Base-by-base conservation (phyloP, 2,797 vertebrate species). In the Morus bassanus region DNA sequence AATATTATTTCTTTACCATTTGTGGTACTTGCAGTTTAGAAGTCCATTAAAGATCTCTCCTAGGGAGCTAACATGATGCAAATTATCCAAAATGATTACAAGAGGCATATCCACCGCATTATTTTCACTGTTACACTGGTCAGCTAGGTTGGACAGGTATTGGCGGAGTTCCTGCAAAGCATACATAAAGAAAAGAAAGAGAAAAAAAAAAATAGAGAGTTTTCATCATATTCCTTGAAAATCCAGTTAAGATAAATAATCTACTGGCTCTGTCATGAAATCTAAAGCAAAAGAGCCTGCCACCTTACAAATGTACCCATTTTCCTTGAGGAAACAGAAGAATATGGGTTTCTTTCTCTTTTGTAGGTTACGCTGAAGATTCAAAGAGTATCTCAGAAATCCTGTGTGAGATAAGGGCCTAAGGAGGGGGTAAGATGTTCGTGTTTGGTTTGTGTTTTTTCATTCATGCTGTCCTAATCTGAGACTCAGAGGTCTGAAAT, bases 41-140 rank as follows among this genome's bases (percentile, higher is more conserved):
- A 99, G 98, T 18, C 99, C 99, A 2, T 99, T 99, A 94, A 99
- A 99, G 97, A 99, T 99, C 97, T 99, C 99, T 63, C 99, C 99
- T 63, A 99, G 97, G 8, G 99, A 99, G 97, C 99, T 99, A 97
- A 99, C 98, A 0, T 99, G 99, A 93, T 99, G 99, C 91, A 99
- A 96, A 96, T 99, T 99, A 96, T 99, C 99, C 97, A 99, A 96
- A 91, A 99, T 99, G 92, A 99, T 98, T 92, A 99, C 99, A 6
- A 99, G 98, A 14, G 99, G 99, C 98, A 99, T 97, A 84, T 99
- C 99, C 31, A 97, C 97, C 2, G 98, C 98, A 0, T 98, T 97
- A 48, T 98, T 98, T 61, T 98, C 98, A 2, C 98, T 98, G 84
- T 98, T 98, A 93, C 99, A 99, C 97, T 99, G 99, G 94, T 99